phyloP scores from a whole-genome alignment of 1,140 invertebrate species.

The Idris sp. region DNA sequence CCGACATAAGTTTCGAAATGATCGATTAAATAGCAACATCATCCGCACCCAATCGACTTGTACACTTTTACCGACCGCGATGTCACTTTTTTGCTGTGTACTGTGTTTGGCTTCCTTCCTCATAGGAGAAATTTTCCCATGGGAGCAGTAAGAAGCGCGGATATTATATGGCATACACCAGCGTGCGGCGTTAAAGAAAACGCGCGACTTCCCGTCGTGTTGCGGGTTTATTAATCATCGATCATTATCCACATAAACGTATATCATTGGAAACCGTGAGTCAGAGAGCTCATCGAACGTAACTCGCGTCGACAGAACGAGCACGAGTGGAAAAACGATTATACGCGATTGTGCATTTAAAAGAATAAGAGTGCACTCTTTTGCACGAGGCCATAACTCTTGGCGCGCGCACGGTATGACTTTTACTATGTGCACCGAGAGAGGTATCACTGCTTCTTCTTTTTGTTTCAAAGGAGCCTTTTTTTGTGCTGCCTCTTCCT shows the following conservation, averaged over 20 bases:
- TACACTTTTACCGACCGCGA: no score
- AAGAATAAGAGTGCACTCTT: constrained; percentile 41
- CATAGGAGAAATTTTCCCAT: constrained; percentile 49
- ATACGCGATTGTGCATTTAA: constrained; percentile 37
- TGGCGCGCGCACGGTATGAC: constrained; percentile 25
- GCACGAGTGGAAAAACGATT: constrained; percentile 41
- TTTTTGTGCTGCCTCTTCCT: not conserved
- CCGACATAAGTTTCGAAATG: no score
- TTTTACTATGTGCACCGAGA: constrained; percentile 37
- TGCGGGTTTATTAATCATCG: constrained; percentile 56
- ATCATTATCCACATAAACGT: constrained; percentile 56
- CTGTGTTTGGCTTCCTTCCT: no score
- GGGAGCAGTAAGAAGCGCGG: constrained; percentile 24
- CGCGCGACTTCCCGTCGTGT: constrained; percentile 54
- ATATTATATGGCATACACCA: constrained; percentile 6
- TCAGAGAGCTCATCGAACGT: constrained; percentile 20
- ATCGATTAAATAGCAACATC: no score
- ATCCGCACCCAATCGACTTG: no score
- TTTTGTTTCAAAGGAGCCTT: not conserved
- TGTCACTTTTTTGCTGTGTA: no score
- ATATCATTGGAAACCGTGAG: constrained; percentile 17
- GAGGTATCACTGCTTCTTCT: constrained; percentile 16
- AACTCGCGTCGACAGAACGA: constrained; percentile 29
- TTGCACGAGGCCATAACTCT: constrained; percentile 45
- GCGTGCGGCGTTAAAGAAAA: constrained; percentile 30